A percentile compares a stretch with the other conserved stretches of the same genome.
Evolutionary conservation across 1,140 invertebrate species (phyloP).

Genomic region (Lasioglossum baleicum): DNA sequence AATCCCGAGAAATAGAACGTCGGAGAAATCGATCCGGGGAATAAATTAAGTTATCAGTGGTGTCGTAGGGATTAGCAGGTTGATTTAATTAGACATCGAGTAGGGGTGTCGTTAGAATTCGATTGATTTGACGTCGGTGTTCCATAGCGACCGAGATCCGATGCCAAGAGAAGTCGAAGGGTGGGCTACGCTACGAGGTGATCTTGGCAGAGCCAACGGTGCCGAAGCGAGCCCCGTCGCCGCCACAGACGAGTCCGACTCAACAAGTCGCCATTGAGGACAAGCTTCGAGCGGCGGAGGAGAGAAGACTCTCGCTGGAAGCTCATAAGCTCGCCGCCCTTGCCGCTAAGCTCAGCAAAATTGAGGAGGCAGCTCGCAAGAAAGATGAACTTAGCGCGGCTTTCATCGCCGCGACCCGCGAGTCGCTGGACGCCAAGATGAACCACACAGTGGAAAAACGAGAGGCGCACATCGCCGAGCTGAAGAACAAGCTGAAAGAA

Average conservation of each 20-base stretch:
- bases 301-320: constrained; percentile 92
- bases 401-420: constrained; percentile 91
- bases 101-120: background rate
- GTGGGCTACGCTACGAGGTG: constrained; percentile 95
- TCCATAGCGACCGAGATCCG: constrained; percentile 90
- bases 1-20: too few species aligned
- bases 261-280: constrained; percentile 90
- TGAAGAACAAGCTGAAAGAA: constrained; percentile 93
- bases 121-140: background rate
- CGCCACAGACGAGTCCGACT: constrained; percentile 75
- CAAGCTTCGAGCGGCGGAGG: constrained; percentile 94
- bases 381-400: constrained; percentile 91
- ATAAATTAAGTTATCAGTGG: background rate
- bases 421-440: constrained; percentile 94
- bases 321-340: constrained; percentile 90
- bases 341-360: constrained; percentile 89
- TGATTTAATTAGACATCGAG: background rate
- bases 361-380: constrained; percentile 94
- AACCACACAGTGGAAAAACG: constrained; percentile 92
- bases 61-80: background rate
- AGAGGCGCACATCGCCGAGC: constrained; percentile 91
- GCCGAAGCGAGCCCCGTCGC: constrained; percentile 84
- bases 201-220: constrained; percentile 91
- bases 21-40: too few species aligned
- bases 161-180: constrained; percentile 93